These are phyloP conservation scores for Peromyscus eremicus DNA, from an alignment of 2,797 vertebrate species.

Conservation along the genomic window DNA sequence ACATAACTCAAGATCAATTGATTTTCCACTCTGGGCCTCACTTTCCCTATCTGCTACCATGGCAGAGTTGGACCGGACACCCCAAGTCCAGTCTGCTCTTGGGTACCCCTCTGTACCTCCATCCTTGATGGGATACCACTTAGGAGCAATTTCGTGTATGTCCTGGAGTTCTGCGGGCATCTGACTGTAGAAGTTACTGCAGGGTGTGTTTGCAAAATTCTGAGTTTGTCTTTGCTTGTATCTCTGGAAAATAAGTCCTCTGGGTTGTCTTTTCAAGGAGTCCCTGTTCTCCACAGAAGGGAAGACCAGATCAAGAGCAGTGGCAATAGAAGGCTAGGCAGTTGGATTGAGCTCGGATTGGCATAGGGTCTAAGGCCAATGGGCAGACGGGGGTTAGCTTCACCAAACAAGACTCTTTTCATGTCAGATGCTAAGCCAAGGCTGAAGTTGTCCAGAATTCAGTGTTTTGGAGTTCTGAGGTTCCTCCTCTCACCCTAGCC, in stretches of 20 bases:
- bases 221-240: neutral
- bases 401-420: neutral
- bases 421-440: neutral
- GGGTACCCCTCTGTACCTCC: neutral
- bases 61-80: neutral
- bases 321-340: neutral
- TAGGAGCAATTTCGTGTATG: neutral
- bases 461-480: neutral
- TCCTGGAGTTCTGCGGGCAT: neutral
- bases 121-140: neutral
- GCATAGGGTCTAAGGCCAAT: neutral
- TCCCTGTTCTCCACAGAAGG: slow-evolving; percentile 25
- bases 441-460: neutral
- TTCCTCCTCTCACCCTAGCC: neutral
- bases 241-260: neutral
- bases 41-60: slow-evolving; percentile 46
- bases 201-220: neutral
- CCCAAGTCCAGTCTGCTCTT: neutral
- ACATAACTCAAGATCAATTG: neutral
- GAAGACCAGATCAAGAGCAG: neutral
- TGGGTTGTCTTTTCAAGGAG: neutral
- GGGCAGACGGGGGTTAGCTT: neutral
- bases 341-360: neutral
- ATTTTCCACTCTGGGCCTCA: neutral
- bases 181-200: neutral